Evolutionary conservation across 2,113 vertebrate species (phyloP).

Genomic region (Petaurus breviceps): DNA sequence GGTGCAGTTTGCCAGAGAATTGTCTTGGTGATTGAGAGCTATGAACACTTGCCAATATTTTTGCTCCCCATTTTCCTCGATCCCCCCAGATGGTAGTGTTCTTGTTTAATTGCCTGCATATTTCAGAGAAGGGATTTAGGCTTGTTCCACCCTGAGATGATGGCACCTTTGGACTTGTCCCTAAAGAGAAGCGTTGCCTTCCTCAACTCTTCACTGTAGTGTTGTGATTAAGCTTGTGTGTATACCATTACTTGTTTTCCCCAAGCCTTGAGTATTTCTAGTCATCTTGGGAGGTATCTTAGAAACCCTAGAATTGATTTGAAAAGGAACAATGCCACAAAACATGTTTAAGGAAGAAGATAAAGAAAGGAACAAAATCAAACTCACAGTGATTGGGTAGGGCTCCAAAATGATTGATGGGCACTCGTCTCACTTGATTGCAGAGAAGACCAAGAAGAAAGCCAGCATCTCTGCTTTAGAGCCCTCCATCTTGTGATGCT

Average conservation of each 20-base stretch:
- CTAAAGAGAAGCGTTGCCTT: background rate
- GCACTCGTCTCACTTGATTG: background rate
- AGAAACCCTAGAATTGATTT: background rate
- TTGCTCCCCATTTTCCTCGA: background rate
- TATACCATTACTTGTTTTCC: background rate
- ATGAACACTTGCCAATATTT: background rate
- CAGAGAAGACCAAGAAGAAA: background rate
- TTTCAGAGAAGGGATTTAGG: background rate
- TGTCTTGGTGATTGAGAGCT: background rate
- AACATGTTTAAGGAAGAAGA: background rate
- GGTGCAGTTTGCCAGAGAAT: background rate
- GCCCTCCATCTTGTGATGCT: background rate
- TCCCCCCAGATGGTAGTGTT: background rate
- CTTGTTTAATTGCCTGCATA: background rate
- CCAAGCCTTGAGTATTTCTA: background rate
- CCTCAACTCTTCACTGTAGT: background rate
- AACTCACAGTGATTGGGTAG: background rate
- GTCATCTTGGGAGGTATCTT: background rate
- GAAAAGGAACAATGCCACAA: background rate
- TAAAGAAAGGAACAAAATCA: background rate
- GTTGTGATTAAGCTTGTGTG: background rate
- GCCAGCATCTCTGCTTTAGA: background rate
- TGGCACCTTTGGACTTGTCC: background rate
- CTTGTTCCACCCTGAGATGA: background rate
- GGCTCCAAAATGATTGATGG: background rate